phyloP scores from a whole-genome alignment of 2,113 vertebrate species.

The Forbesichthys agassizii region DNA sequence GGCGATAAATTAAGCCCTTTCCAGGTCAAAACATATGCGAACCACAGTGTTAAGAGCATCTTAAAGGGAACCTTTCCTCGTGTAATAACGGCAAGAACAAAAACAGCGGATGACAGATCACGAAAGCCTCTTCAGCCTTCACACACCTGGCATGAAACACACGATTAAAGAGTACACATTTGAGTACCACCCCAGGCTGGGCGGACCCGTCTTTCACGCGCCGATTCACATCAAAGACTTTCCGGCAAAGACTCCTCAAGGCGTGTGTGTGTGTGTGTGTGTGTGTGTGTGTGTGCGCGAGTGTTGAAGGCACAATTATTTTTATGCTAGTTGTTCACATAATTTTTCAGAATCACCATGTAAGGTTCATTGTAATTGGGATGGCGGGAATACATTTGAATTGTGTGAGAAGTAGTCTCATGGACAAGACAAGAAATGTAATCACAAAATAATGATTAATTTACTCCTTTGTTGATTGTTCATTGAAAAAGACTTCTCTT shows the following conservation, averaged over 20 bases:
- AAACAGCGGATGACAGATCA: constrained; percentile 63
- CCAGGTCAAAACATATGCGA: too few relatives aligned
- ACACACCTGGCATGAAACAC: constrained; percentile 70
- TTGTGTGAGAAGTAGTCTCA: constrained; percentile 52
- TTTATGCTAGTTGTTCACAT: constrained; percentile 72
- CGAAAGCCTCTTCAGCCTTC: constrained; percentile 46
- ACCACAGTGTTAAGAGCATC: constrained; percentile 18
- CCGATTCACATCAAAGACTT: constrained; percentile 77
- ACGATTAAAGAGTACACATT: constrained; percentile 65
- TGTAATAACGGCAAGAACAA: constrained; percentile 31
- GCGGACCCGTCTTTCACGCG: constrained; percentile 76
- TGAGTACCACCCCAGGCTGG: constrained; percentile 63
- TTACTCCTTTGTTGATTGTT: constrained; percentile 73
- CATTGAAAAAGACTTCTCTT: constrained; percentile 63
- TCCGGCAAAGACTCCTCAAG: constrained; percentile 71
- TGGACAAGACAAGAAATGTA: constrained; percentile 58
- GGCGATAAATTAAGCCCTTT: too few relatives aligned
- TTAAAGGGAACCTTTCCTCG: constrained; percentile 55
- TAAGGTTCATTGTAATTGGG: constrained; percentile 51
- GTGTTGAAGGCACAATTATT: constrained; percentile 72
- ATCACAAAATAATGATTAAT: constrained; percentile 71
- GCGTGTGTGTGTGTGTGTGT: constrained; percentile 51
- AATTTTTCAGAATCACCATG: constrained; percentile 57
- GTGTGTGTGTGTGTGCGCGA: constrained; percentile 44
- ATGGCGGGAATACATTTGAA: constrained; percentile 64